Evolutionary conservation across 2,113 vertebrate genomes (phyloP).

Genomic region (Fulica atra): DNA sequence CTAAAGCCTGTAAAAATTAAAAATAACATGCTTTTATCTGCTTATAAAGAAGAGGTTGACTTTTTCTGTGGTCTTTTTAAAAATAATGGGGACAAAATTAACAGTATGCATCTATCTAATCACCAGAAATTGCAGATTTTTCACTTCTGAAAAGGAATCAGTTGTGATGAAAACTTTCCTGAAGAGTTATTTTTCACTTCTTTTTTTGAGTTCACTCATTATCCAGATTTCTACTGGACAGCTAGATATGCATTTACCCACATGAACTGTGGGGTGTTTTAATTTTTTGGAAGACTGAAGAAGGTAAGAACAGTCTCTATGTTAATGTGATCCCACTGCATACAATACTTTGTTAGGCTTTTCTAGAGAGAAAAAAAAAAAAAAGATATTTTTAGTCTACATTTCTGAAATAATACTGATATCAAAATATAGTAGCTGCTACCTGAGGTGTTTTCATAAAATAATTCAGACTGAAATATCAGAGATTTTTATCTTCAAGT

Average conservation of each 20-base stretch:
- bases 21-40: neutral
- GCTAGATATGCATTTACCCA: neutral
- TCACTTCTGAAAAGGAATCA: neutral
- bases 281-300: neutral
- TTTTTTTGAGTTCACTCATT: neutral
- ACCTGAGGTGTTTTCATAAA: neutral
- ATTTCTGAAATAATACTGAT: neutral
- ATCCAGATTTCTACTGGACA: neutral
- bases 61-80: neutral
- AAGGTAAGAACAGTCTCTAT: neutral
- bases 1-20: neutral
- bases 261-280: neutral
- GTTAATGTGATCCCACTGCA: neutral
- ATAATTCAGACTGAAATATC: neutral
- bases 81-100: neutral
- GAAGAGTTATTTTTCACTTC: neutral
- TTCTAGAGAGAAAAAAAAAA: neutral
- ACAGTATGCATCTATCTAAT: neutral
- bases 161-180: neutral
- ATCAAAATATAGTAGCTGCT: neutral
- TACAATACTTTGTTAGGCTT: neutral
- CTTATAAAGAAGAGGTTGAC: neutral
- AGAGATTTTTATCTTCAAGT: neutral
- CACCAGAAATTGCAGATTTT: neutral
- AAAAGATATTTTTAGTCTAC: neutral